Evolutionary conservation across 2,797 vertebrate species (phyloP), one percentile per base, ranked within the genome.

Genomic region (Mormyrops attenuatus): DNA sequence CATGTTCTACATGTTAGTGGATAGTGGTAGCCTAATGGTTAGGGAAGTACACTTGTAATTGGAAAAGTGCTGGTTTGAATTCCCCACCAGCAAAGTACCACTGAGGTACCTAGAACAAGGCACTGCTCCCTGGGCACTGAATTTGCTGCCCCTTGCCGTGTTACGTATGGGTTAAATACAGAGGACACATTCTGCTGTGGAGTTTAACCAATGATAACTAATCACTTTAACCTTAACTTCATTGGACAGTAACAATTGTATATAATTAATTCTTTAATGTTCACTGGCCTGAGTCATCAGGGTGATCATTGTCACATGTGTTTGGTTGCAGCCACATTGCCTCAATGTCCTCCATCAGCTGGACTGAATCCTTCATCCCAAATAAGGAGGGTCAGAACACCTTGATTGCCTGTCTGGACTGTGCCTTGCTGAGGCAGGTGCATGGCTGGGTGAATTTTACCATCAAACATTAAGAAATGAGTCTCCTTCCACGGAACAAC

Each of bases 321-420:
- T 85, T 85, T 85, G 80, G 20, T 90, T 91, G n/a, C 91, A 94
- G 93, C 0, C 13, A 41, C 11, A 91, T 97, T 88, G 91, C 4
- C 4, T 85, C 85, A 1, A 95, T 94, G 1, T 87, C 94, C 87
- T 93, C 96, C 0, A 90, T 97, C 92, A 93, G 90, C 15, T 96
- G 96, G 95, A 95, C 95, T 91, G 93, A 97, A 90, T 93, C 92
- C 15, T 95, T 91, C 82, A 89, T 87, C 84, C 97, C 97, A 41
- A 91, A 77, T 89, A 85, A 63, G 9, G 52, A 93, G 0, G 97
- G 96, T 0, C 88, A 20, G 3, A 93, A 93, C 57, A 96, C 94
- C 90, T 88, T 97, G 92, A 96, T 97, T 60, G 96, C 95, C 89
- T 96, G 95, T 84, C 91, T 97, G 92, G 96, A 94, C 91, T 96